Conservation (phyloP, 2,113 vertebrate species). For the Carettochelys insculpta region DNA sequence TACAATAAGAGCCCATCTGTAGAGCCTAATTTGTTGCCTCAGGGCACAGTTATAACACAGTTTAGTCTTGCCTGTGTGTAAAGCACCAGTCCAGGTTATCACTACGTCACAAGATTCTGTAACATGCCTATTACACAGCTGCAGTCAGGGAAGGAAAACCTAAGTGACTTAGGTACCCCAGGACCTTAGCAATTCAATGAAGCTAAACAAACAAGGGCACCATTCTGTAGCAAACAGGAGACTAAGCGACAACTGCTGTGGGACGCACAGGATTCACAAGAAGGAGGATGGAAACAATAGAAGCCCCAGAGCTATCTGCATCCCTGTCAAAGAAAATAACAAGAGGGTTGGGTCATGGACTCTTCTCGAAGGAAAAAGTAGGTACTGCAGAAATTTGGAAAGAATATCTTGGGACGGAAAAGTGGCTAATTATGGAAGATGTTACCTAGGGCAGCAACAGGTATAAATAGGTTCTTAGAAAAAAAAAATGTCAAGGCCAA, state of each 20-base stretch:
- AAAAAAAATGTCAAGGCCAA: conserved; percentile 35
- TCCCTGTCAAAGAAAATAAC: accelerated
- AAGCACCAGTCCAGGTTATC: neutral
- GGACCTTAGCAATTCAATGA: neutral
- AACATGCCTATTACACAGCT: too few relatives aligned
- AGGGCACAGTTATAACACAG: neutral
- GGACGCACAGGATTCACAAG: accelerated
- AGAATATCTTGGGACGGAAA: conserved; percentile 45
- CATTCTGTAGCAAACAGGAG: accelerated
- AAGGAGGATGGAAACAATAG: neutral
- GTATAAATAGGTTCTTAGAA: neutral
- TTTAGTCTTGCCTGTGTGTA: neutral
- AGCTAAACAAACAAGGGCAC: neutral
- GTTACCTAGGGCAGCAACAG: neutral
- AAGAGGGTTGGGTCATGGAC: neutral
- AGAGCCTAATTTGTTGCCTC: neutral
- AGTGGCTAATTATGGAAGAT: conserved; percentile 35
- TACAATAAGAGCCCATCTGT: neutral
- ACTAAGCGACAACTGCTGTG: neutral
- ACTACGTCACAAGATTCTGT: too few relatives aligned
- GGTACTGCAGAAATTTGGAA: conserved; percentile 54
- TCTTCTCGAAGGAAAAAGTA: conserved; percentile 1
- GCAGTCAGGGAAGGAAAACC: too few relatives aligned
- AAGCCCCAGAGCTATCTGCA: neutral
- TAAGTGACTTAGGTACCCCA: neutral